Evolutionary conservation across 2,888 invertebrate genomes (phyloP).

Genomic region (Meandrusa payeni): DNA sequence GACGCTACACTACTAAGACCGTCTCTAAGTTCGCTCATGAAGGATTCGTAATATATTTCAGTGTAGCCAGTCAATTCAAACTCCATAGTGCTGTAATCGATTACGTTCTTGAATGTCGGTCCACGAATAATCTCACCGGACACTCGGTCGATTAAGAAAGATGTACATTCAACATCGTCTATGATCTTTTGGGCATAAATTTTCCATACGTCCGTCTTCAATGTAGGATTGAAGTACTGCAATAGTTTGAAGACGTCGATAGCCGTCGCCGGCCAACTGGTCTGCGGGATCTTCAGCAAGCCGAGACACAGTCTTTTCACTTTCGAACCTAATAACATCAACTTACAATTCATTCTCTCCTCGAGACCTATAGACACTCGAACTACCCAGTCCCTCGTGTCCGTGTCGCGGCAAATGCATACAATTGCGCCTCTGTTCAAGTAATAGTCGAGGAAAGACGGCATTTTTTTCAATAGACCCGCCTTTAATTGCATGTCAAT

Average conservation of each 20-base stretch:
- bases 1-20: conserved; percentile 61
- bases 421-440: conserved; percentile 66
- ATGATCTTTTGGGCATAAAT: conserved; percentile 56
- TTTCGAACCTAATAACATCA: conserved; percentile 57
- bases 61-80: conserved; percentile 65
- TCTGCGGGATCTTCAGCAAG: conserved; percentile 54
- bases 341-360: conserved; percentile 57
- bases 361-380: conserved; percentile 62
- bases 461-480: conserved; percentile 53
- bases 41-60: conserved; percentile 64
- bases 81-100: conserved; percentile 66
- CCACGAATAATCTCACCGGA: conserved; percentile 68
- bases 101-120: conserved; percentile 60
- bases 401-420: conserved; percentile 61
- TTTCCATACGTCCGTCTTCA: conserved; percentile 59
- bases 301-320: conserved; percentile 64
- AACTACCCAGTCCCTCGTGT: conserved; percentile 66
- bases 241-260: conserved; percentile 62
- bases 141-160: conserved; percentile 59
- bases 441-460: conserved; percentile 63
- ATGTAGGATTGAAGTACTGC: conserved; percentile 66
- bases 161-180: conserved; percentile 51
- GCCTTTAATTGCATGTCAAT: conserved; percentile 66
- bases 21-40: conserved; percentile 53
- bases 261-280: conserved; percentile 59